Evolutionary conservation across 2,797 vertebrate species (phyloP).

Genomic region (Sarcophilus harrisii): DNA sequence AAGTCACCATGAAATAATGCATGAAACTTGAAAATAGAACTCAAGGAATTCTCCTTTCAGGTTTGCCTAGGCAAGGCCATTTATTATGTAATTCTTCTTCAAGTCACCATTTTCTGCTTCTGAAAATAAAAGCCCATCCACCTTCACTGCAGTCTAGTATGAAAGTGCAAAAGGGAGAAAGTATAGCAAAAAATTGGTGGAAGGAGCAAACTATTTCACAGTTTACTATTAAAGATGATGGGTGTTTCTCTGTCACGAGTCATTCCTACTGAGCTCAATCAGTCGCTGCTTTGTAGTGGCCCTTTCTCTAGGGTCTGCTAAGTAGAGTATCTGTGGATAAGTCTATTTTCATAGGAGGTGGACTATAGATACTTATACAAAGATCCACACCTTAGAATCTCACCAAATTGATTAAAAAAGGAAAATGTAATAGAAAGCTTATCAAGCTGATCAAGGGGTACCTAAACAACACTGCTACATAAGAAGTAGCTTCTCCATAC

Average conservation of each 20-base stretch:
- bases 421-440: background rate
- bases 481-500: background rate
- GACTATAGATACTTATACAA: background rate
- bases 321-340: background rate
- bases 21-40: background rate
- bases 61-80: background rate
- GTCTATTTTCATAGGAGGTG: background rate
- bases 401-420: background rate
- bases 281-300: too few relatives aligned
- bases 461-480: background rate
- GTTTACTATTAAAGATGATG: background rate
- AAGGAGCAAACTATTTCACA: background rate
- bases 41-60: background rate
- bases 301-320: background rate
- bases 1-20: background rate
- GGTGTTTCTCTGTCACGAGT: background rate
- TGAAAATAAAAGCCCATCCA: background rate
- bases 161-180: background rate
- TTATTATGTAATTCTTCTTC: background rate
- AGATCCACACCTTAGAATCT: background rate
- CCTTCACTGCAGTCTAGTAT: background rate
- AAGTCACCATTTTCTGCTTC: background rate
- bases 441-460: background rate
- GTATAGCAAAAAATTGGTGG: background rate
- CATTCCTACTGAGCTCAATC: background rate